Conservation (phyloP, 2,888 invertebrate species). For the Orchestes rusci region DNA sequence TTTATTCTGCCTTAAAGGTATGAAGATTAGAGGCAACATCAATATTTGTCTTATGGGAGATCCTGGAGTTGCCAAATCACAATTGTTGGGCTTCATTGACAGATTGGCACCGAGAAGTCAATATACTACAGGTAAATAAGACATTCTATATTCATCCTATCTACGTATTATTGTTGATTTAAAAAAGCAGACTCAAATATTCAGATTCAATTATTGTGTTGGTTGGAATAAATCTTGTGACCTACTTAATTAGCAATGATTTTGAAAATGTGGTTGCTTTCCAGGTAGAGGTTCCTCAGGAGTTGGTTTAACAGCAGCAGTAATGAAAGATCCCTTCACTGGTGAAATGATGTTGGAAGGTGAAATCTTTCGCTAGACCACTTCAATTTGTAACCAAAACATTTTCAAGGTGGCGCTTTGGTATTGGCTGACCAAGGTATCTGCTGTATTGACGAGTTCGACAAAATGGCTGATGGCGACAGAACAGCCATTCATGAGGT, state of each 20-base stretch:
- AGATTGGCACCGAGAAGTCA: slow-evolving; percentile 89
- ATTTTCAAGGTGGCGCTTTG: slow-evolving; percentile 64
- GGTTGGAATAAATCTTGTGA: too few relatives aligned
- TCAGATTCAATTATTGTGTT: too few relatives aligned
- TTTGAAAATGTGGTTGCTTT: too few relatives aligned
- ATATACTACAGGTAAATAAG: slow-evolving; percentile 69
- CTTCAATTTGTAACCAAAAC: not conserved
- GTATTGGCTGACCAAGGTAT: slow-evolving; percentile 95
- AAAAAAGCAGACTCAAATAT: too few relatives aligned
- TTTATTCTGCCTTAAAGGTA: slow-evolving; percentile 37
- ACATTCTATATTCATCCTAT: not conserved
- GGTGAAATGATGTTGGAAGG: slow-evolving; percentile 97
- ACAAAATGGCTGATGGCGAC: slow-evolving; percentile 97
- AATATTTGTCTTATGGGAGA: slow-evolving; percentile 99
- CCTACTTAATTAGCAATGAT: too few relatives aligned
- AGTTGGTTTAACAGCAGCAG: slow-evolving; percentile 98
- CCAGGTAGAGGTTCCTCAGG: slow-evolving; percentile 85
- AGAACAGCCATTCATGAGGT: slow-evolving; percentile 96
- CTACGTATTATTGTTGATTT: too few relatives aligned
- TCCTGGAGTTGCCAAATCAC: slow-evolving; percentile 99
- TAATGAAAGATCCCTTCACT: slow-evolving; percentile 94
- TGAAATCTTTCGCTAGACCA: not conserved
- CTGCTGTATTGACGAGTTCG: slow-evolving; percentile 99
- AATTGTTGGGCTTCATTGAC: slow-evolving; percentile 89
- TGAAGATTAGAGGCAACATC: slow-evolving; percentile 95